Evolutionary conservation across 2,113 vertebrate species (phyloP).

Genomic region (Hemibagrus wyckioides): DNA sequence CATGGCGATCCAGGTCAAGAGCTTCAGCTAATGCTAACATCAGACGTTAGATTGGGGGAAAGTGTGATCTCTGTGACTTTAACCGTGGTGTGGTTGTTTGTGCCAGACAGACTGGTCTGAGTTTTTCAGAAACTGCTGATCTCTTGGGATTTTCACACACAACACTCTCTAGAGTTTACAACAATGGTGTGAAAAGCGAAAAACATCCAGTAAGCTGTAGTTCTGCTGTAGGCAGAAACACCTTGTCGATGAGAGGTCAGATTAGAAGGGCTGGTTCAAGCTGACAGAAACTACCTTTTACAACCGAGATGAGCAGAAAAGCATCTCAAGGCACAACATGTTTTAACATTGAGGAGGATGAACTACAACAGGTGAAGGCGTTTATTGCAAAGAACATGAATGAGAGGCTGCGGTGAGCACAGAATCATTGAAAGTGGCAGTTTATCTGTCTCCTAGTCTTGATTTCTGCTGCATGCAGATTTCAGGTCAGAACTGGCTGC

Average conservation of each 20-base stretch:
- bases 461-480: background rate
- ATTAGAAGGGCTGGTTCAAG: background rate
- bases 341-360: background rate
- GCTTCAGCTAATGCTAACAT: background rate
- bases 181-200: background rate
- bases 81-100: background rate
- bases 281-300: background rate
- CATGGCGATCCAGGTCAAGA: background rate
- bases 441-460: no score
- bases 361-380: background rate
- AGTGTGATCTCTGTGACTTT: background rate
- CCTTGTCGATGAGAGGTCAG: background rate
- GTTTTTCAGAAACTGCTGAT: background rate
- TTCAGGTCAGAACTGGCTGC: background rate
- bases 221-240: background rate
- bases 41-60: background rate
- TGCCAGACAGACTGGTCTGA: background rate
- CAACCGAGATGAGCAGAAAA: background rate
- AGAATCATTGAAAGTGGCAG: background rate
- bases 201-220: background rate
- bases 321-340: background rate
- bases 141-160: background rate
- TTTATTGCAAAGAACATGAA: background rate
- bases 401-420: background rate
- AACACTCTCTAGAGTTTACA: slow-evolving; percentile 2